Conservation (phyloP, 2,888 invertebrate genomes). For the Drosophila kanekoi region DNA sequence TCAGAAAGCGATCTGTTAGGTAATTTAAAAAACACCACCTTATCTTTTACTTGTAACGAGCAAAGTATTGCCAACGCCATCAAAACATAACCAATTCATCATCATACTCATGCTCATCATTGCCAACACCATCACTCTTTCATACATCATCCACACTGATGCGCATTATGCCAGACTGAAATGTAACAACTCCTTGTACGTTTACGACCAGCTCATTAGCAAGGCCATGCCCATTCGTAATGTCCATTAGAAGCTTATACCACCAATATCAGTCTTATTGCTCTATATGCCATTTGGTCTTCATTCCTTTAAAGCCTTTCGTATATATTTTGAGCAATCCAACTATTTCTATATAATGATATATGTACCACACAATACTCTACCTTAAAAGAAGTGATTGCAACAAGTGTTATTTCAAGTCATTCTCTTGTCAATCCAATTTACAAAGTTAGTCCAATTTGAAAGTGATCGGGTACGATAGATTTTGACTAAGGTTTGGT, state of each 20-base stretch:
- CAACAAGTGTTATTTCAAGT: too few species aligned
- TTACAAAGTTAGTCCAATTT: too few species aligned
- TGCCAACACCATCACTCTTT: background rate
- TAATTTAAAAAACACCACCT: constrained; percentile 85
- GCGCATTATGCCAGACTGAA: constrained; percentile 6
- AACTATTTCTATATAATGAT: too few species aligned
- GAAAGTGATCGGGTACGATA: too few species aligned
- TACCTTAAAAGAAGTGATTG: too few species aligned
- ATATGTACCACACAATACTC: too few species aligned
- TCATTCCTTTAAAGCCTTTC: too few species aligned
- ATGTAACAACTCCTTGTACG: background rate
- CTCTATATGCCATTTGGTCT: too few species aligned
- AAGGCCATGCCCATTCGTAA: background rate
- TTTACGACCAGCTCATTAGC: background rate
- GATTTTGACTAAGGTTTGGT: too few species aligned
- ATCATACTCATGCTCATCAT: constrained; percentile 9
- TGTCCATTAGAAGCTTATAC: background rate
- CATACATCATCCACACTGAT: background rate
- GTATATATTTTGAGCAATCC: too few species aligned
- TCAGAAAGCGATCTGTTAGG: constrained; percentile 90
- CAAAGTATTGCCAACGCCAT: constrained; percentile 55
- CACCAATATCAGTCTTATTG: too few species aligned
- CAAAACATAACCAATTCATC: constrained; percentile 18
- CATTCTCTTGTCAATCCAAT: too few species aligned
- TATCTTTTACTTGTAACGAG: constrained; percentile 54